These are phyloP conservation scores for Melopsittacus undulatus DNA, from an alignment of 2,797 vertebrate genomes.

Conservation along the genomic window DNA sequence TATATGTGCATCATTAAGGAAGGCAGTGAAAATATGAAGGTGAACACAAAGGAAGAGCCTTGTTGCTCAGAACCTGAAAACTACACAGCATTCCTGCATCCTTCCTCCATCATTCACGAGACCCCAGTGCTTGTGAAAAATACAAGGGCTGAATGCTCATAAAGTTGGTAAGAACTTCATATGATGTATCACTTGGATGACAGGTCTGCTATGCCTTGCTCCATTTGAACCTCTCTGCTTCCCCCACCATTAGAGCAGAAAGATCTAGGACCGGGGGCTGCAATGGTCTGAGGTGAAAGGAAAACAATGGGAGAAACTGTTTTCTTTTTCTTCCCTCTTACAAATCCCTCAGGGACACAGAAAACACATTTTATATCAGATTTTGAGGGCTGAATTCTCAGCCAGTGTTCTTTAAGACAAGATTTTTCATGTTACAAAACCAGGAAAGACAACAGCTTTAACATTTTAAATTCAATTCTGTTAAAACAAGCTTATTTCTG, in stretches of 20 bases:
- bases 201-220: not conserved
- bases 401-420: not conserved
- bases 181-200: not conserved
- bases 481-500: not conserved
- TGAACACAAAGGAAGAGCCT: not conserved
- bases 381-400: constrained; percentile 3
- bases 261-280: not conserved
- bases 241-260: not conserved
- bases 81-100: fast-evolving
- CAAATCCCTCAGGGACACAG: not conserved
- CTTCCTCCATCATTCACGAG: not conserved
- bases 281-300: not conserved
- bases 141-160: not conserved
- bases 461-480: not conserved
- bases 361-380: constrained; percentile 21
- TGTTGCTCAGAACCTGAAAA: not conserved
- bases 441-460: not conserved
- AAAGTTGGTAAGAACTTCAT: not conserved
- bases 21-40: not conserved
- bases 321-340: not conserved
- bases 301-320: not conserved
- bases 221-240: not conserved
- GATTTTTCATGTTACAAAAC: constrained; percentile 7
- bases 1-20: not conserved
- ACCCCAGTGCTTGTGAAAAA: not conserved